Evolutionary conservation across 2,888 invertebrate genomes (phyloP).

Genomic region (Synergus japonicus): DNA sequence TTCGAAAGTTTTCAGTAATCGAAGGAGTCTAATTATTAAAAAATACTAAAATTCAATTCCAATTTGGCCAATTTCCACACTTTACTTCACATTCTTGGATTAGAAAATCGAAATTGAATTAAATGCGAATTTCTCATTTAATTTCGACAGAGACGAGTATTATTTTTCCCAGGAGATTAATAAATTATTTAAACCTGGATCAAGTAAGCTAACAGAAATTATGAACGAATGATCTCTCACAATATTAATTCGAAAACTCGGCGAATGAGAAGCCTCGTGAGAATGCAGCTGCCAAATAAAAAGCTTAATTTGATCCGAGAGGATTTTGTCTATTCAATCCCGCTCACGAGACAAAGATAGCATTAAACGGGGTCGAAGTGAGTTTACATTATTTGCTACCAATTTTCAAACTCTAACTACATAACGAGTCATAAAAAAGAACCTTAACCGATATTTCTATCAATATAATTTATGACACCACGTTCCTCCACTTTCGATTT

Average conservation of each 20-base stretch:
- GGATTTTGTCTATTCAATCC: conserved; percentile 30
- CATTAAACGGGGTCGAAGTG: conserved; percentile 23
- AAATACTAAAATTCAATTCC: background rate
- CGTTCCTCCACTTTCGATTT: background rate
- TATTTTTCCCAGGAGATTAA: background rate
- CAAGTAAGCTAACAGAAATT: background rate
- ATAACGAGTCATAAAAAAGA: background rate
- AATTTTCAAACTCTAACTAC: background rate
- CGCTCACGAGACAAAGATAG: conserved; percentile 34
- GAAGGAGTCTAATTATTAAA: background rate
- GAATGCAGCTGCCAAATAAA: conserved; percentile 38
- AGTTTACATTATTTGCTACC: conserved; percentile 28
- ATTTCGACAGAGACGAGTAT: background rate
- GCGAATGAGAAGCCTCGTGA: conserved; percentile 17
- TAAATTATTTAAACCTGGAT: background rate
- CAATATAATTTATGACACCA: conserved; percentile 3
- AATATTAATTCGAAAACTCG: conserved; percentile 15
- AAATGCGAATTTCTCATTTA: background rate
- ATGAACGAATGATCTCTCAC: background rate
- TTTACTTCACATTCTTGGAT: too few relatives aligned
- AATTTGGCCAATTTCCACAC: background rate
- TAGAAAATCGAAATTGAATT: too few relatives aligned
- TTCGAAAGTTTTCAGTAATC: background rate
- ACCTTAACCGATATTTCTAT: conserved; percentile 11
- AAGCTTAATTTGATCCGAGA: conserved; percentile 37